Base-by-base conservation (phyloP, 2,888 invertebrate genomes). In the Drosophila nr. perissopoda region DNA sequence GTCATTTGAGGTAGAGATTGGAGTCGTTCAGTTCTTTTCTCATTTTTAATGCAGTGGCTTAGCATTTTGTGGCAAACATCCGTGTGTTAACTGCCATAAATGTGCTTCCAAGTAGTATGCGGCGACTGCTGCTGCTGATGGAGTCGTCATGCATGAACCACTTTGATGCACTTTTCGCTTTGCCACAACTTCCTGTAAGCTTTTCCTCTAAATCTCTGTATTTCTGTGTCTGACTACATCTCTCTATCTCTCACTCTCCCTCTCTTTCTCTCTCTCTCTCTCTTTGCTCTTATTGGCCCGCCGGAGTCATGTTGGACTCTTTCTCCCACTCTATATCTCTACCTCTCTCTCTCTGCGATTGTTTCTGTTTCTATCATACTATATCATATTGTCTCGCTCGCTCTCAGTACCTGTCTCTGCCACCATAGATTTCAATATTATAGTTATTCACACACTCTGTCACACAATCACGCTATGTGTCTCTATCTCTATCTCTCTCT, bases 131-230 rank as follows among this genome's bases (percentile, higher is more conserved):
- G 65, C 64, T 25, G 34, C 49, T 27, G 21, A 48, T 48, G 31
- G 49, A 73, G 65, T 70, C 53, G 58, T 65, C 56, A 69, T 65
- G 76, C 76, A 77, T 77, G 74, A n/a, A 45, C 59, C 57, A 49
- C 33, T 38, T 25, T 45, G 33, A 36, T 58, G 72, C 71, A 60
- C 70, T 63, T 66, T 57, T 48, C 31, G 68, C 51, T 60, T 31
- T 40, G 52, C 29, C 60, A 57, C 36, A 56, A 60, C 33, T 57
- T 72, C 51, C 72, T 57, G 45, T 34, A 51, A 27, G 36, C 36
- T 27, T 18, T 38, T 33, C 62, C 34, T 61, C 25, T 51, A 48
- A 58, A 1, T 34, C 13, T 10, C 63, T 56, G 33, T 49, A 3
- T 42, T 25, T 58, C 53, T 51, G 48, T 21, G 31, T 36, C 33